Percentiles rank a stretch among this genome's conserved stretches.
These are phyloP conservation scores for Polypedilum vanderplanki DNA, from an alignment of 1,140 invertebrate genomes.

Conservation along the genomic window DNA sequence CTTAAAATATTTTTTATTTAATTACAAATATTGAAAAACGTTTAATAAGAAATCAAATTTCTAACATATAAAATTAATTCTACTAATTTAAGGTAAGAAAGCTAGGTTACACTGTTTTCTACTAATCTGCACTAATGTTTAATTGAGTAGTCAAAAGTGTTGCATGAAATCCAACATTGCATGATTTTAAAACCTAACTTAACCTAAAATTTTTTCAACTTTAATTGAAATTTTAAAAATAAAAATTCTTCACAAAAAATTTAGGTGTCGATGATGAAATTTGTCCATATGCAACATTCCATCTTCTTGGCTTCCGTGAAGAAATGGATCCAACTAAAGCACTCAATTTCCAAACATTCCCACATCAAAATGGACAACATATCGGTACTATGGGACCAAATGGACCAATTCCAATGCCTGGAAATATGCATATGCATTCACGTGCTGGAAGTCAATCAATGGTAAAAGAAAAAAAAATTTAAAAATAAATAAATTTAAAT, in stretches of 20 bases:
- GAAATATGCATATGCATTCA: constrained; percentile 65
- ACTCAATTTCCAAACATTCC: constrained; percentile 81
- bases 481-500: background rate
- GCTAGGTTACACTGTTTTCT: too few species aligned
- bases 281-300: constrained; percentile 90
- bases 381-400: constrained; percentile 71
- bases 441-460: constrained; percentile 80
- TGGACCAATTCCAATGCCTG: constrained; percentile 47
- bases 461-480: constrained; percentile 46
- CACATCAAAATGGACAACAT: constrained; percentile 68
- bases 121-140: too few species aligned
- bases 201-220: too few species aligned
- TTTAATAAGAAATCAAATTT: too few species aligned
- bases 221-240: too few species aligned
- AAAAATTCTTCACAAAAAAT: background rate
- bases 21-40: too few species aligned
- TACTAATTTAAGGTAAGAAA: too few species aligned
- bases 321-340: constrained; percentile 89
- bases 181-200: too few species aligned
- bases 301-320: constrained; percentile 85
- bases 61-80: too few species aligned
- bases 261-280: constrained; percentile 89
- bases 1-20: too few species aligned
- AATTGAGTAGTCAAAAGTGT: too few species aligned
- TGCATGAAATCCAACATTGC: too few species aligned